These are phyloP conservation scores for Dascillus cervinus DNA, from an alignment of 2,888 invertebrate genomes.

Conservation along the genomic window DNA sequence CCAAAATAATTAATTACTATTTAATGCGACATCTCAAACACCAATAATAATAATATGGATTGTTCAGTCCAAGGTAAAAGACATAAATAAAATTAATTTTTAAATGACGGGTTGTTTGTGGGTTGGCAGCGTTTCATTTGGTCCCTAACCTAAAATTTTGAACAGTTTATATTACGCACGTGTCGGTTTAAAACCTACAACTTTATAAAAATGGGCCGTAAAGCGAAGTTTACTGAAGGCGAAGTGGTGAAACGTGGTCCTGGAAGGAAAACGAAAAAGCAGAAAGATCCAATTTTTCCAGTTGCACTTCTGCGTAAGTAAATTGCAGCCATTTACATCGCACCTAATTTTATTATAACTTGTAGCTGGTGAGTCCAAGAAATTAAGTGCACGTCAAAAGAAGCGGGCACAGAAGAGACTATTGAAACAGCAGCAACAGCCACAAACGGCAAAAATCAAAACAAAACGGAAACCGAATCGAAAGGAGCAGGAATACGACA, in stretches of 20 bases:
- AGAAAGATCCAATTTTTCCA: constrained; percentile 68
- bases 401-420: constrained; percentile 55
- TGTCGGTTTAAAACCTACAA: too few relatives aligned
- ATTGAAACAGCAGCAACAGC: constrained; percentile 29
- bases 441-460: too few relatives aligned
- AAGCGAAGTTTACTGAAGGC: constrained; percentile 70
- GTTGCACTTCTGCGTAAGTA: constrained; percentile 46
- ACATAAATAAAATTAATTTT: too few relatives aligned
- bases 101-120: too few relatives aligned
- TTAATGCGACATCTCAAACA: too few relatives aligned
- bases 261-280: constrained; percentile 81
- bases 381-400: constrained; percentile 62
- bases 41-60: too few relatives aligned
- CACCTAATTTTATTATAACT: constrained; percentile 5
- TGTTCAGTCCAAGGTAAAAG: too few relatives aligned
- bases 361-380: constrained; percentile 48
- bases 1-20: too few relatives aligned
- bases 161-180: too few relatives aligned
- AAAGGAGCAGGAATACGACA: constrained; percentile 36
- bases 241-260: constrained; percentile 70
- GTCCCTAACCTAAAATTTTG: too few relatives aligned
- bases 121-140: too few relatives aligned
- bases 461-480: too few relatives aligned
- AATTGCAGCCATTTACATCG: constrained; percentile 4
- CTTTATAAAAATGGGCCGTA: constrained; percentile 83